Base-by-base conservation (phyloP, 2,113 vertebrate species). In the Eclectus roratus region DNA sequence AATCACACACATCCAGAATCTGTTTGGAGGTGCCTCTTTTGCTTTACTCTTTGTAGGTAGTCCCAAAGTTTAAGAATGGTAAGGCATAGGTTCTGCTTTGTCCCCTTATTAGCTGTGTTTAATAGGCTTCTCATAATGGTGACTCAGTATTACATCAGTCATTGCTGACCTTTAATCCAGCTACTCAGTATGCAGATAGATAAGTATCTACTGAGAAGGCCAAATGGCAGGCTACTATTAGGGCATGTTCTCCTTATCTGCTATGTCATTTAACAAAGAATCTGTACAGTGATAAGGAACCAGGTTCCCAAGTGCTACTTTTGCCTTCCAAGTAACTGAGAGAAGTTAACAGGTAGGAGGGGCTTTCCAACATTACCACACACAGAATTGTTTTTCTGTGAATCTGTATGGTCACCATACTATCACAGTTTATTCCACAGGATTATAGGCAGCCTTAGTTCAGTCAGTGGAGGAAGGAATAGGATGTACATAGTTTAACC, bases 391-490 rank as follows among this genome's bases (percentile, higher is more conserved):
- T 16, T 88, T 85, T 66, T 49, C 66, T 68, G 10, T 92, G 64
- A 39, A 46, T 58, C 14, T 71, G 16, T 49, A 14, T 28, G 8
- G 19, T 73, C 31, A 55, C 7, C 6, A 7, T 10, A 44, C 17
- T 28, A 21, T 21, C 53, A 49, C 8, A 58, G 8, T 44, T 82
- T 88, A 19, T 52, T 27, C 29, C n/a, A 60, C 9, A 80, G n/a
- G 33, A 41, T 53, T 53, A 5, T 33, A 12, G 47, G n/a, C 80
- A 74, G 18, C 63, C 21, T 18, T 78, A 0, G 27, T 55, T 87
- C 60, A 50, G 11, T n/a, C 5, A 2, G 4, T 17, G 23, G 3
- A 17, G 3, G 4, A 1, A 3, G 3, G 12, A 27, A 52, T 24
- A 50, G 6, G 17, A 56, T 61, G 11, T 24, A 49, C 28, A 19